Percentiles rank a stretch among this genome's conserved stretches.
Conservation (phyloP, 2,888 invertebrate genomes). For the Polyommatus iphigenia region DNA sequence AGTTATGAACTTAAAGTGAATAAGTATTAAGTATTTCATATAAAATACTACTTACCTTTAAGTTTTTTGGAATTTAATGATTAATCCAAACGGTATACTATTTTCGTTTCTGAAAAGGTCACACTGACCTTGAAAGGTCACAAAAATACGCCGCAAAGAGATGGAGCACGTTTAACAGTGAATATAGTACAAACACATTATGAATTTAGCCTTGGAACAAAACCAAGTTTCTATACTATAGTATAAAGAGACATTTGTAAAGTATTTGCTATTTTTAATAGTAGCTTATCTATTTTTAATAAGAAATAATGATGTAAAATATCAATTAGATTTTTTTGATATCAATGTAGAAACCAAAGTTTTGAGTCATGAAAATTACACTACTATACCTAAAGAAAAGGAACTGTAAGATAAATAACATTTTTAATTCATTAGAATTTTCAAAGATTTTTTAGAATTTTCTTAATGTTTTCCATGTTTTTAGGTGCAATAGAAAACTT, state of each 20-base stretch:
- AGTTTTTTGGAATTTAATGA: background rate
- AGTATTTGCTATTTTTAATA: background rate
- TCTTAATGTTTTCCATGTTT: background rate
- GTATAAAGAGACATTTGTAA: background rate
- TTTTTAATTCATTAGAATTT: background rate
- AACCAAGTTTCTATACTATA: slow-evolving; percentile 35
- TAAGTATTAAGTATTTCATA: no score
- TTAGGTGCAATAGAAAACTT: background rate
- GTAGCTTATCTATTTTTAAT: background rate
- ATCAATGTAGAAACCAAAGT: background rate
- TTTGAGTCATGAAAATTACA: background rate
- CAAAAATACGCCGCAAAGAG: slow-evolving; percentile 42
- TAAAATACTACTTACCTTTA: no score
- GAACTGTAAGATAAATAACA: background rate
- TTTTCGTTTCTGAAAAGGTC: slow-evolving; percentile 40
- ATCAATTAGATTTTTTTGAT: background rate
- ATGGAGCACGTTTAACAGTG: slow-evolving; percentile 26
- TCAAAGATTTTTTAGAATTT: background rate
- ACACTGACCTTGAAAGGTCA: slow-evolving; percentile 72
- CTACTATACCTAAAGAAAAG: background rate
- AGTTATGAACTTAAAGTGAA: no score
- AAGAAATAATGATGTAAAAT: background rate
- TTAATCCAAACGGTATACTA: background rate
- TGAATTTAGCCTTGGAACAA: slow-evolving; percentile 37
- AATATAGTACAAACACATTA: slow-evolving; percentile 15